Conservation (phyloP, 1,140 invertebrate genomes). For the Zaprionus vittiger region DNA sequence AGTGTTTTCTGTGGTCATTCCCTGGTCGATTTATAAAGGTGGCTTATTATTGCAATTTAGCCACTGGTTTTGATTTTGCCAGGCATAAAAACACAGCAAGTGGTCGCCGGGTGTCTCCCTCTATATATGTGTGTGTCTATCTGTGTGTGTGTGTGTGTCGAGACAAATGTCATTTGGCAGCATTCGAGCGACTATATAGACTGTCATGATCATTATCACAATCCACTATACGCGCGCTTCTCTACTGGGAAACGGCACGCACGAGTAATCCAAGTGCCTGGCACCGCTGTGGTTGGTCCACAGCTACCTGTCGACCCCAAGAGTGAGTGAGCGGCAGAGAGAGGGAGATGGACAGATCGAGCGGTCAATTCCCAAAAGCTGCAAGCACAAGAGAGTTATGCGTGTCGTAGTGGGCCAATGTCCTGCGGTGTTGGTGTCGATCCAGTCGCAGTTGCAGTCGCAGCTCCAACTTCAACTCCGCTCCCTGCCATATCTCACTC, state of each 20-base stretch:
- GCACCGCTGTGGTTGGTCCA: conserved; percentile 70
- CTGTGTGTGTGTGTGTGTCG: conserved; percentile 19
- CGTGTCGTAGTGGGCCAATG: conserved; percentile 65
- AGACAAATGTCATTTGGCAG: conserved; percentile 84
- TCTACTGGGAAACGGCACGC: conserved; percentile 60
- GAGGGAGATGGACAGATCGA: not conserved
- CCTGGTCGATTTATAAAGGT: conserved; percentile 80
- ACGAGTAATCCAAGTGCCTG: conserved; percentile 57
- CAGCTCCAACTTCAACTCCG: conserved; percentile 5
- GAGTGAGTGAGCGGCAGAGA: not conserved
- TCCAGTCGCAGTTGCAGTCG: conserved; percentile 3
- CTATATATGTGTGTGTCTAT: not conserved
- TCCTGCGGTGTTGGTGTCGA: conserved; percentile 61
- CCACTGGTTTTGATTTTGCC: conserved; percentile 84
- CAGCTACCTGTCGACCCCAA: conserved; percentile 37
- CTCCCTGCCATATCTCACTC: conserved; percentile 25
- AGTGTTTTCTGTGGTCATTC: conserved; percentile 37
- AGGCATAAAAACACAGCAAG: conserved; percentile 67
- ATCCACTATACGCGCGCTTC: conserved; percentile 64
- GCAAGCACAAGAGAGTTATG: conserved; percentile 53
- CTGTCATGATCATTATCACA: conserved; percentile 84
- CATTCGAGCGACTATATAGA: conserved; percentile 83
- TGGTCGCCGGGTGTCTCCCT: conserved; percentile 36
- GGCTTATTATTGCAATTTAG: conserved; percentile 84
- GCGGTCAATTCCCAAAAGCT: not conserved